Evolutionary conservation across 2,797 vertebrate species (phyloP).

Genomic region (Aulostomus chinensis): DNA sequence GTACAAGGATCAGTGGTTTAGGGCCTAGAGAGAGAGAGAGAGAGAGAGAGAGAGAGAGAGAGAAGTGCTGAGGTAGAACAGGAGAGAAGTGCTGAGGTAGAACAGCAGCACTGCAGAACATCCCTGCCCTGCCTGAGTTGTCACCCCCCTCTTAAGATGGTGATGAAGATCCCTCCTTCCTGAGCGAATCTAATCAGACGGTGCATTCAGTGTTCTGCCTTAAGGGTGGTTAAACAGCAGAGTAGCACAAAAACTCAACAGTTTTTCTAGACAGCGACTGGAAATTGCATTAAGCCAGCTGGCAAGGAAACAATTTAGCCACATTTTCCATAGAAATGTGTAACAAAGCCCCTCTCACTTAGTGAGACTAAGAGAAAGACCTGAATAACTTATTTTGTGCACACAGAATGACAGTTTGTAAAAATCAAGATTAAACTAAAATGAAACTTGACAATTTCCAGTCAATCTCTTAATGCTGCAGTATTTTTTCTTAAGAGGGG

Average conservation of each 20-base stretch:
- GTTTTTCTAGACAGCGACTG: no score
- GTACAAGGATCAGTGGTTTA: slow-evolving; percentile 50
- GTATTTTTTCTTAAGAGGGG: slow-evolving; percentile 37
- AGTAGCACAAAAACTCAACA: no score
- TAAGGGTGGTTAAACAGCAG: background rate
- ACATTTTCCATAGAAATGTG: slow-evolving; percentile 46
- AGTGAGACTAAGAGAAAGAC: no score
- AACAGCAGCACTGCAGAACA: slow-evolving; percentile 1
- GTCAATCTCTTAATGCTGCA: slow-evolving; percentile 1
- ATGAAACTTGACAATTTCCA: no score
- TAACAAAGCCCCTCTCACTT: background rate
- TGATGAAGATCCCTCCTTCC: background rate
- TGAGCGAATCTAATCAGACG: slow-evolving; percentile 2
- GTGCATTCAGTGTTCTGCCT: background rate
- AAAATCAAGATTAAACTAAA: no score
- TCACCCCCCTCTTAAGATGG: slow-evolving; percentile 5
- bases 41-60: slow-evolving; percentile 10
- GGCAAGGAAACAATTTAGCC: slow-evolving; percentile 14
- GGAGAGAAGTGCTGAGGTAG: slow-evolving; percentile 31
- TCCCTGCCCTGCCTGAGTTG: background rate
- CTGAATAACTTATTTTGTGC: background rate
- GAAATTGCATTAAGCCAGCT: no score
- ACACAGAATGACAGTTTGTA: background rate
- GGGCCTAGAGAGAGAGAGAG: slow-evolving; percentile 32
- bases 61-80: slow-evolving; percentile 28